phyloP scores from a whole-genome alignment of 2,113 vertebrate genomes.

The Bucco capensis region DNA sequence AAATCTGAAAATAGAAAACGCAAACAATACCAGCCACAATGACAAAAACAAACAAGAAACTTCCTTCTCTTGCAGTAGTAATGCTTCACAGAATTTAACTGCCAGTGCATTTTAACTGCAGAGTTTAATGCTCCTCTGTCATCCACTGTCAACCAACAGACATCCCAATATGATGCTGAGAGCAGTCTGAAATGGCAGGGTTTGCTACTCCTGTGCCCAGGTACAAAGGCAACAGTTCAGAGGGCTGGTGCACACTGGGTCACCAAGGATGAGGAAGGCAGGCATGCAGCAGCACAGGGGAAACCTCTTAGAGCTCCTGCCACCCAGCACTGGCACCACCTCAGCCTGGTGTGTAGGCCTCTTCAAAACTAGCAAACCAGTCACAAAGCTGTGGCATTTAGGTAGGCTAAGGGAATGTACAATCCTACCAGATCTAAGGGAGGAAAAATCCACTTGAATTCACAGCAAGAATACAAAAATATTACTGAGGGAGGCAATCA shows the following conservation, averaged over 20 bases:
- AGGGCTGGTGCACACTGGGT: not conserved
- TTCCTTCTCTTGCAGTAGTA: not conserved
- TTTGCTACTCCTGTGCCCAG: not conserved
- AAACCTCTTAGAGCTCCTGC: not conserved
- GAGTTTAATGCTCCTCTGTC: not conserved
- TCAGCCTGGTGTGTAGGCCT: not conserved
- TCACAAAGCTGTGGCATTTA: not conserved
- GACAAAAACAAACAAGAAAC: not conserved
- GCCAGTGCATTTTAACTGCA: not conserved
- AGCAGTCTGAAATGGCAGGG: not conserved
- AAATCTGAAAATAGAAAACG: not conserved
- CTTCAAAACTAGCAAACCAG: not conserved
- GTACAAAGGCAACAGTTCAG: not conserved
- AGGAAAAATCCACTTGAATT: not conserved
- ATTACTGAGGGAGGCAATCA: not conserved
- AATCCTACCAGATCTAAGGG: not conserved
- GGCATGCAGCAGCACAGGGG: accelerated
- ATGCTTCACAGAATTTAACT: not conserved
- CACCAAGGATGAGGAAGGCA: accelerated
- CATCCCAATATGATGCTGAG: not conserved
- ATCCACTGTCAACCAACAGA: not conserved
- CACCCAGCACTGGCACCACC: not conserved
- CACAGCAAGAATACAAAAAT: not conserved
- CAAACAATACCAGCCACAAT: not conserved
- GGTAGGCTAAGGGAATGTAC: not conserved